phyloP scores from a whole-genome alignment of 2,113 vertebrate species.

The Albula goreensis region DNA sequence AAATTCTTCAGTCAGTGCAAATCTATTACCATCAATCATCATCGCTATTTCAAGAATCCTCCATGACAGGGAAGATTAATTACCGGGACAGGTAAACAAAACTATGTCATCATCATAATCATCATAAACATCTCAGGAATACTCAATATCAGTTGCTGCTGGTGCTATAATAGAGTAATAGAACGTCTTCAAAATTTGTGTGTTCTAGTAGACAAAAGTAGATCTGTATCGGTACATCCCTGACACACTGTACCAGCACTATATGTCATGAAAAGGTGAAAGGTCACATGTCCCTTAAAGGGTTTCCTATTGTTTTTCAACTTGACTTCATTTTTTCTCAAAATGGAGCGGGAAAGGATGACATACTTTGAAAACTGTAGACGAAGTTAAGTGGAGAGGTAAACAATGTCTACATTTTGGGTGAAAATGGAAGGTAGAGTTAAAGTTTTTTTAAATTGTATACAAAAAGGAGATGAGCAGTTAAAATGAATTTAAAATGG shows the following conservation, averaged over 20 bases:
- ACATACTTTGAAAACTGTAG: neutral
- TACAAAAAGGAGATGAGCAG: no score
- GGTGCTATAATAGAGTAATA: constrained; percentile 56
- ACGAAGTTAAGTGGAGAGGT: neutral
- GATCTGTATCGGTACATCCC: neutral
- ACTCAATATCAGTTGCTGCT: constrained; percentile 66
- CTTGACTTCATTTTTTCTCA: neutral
- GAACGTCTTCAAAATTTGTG: constrained; percentile 62
- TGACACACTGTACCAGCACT: neutral
- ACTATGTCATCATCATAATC: neutral
- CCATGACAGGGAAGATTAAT: neutral
- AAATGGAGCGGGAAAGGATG: neutral
- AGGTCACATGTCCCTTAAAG: neutral
- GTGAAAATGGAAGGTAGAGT: neutral
- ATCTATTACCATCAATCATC: neutral
- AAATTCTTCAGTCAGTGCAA: neutral
- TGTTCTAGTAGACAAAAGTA: constrained; percentile 43
- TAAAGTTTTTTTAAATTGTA: neutral
- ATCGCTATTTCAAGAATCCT: neutral
- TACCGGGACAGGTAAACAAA: neutral
- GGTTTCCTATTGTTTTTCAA: neutral
- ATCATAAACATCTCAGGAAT: constrained; percentile 44
- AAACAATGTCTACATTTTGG: neutral
- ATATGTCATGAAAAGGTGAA: neutral
- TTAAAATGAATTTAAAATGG: no score